Evolutionary conservation across 2,113 vertebrate genomes (phyloP).

Genomic region (Saguinus imperator): DNA sequence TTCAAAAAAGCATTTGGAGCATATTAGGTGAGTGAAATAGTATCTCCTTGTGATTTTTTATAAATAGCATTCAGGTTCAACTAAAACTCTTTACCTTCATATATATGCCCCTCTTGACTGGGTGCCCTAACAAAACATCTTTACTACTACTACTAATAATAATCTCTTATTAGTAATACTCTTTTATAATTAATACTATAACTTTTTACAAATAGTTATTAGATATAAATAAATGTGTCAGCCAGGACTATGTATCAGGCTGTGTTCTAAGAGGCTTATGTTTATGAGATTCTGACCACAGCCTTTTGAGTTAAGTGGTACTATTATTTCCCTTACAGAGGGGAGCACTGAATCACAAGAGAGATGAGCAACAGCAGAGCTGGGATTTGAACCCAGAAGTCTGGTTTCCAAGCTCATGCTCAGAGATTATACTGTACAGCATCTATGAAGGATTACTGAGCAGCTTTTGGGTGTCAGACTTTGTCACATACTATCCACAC

Average conservation of each 20-base stretch:
- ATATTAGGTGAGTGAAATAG: not conserved
- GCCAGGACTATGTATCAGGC: not conserved
- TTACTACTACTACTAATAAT: not conserved
- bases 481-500: no score
- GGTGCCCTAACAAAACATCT: not conserved
- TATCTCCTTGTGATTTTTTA: not conserved
- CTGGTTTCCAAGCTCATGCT: not conserved
- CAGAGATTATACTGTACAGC: rapidly evolving
- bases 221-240: not conserved
- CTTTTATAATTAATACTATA: not conserved
- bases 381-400: not conserved
- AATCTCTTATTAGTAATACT: not conserved
- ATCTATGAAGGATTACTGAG: rapidly evolving
- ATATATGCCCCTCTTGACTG: not conserved
- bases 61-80: not conserved
- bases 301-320: not conserved
- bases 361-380: not conserved
- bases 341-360: not conserved
- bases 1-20: not conserved
- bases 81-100: not conserved
- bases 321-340: not conserved
- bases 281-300: not conserved
- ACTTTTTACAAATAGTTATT: not conserved
- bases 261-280: not conserved
- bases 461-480: not conserved